Evolutionary conservation across 2,113 vertebrate genomes (phyloP).

Genomic region (Pantherophis guttatus): DNA sequence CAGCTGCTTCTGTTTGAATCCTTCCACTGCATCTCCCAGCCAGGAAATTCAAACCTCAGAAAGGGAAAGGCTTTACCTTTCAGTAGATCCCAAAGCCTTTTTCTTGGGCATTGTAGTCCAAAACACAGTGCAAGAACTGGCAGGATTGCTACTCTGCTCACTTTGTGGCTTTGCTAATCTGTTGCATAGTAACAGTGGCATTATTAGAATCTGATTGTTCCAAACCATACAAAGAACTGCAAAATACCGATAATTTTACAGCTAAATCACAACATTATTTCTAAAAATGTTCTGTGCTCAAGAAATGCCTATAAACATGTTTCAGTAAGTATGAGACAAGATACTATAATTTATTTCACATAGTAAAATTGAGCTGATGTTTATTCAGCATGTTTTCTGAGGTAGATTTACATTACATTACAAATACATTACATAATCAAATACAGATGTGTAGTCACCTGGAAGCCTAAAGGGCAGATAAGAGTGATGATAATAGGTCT

Average conservation of each 20-base stretch:
- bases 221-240: conserved; percentile 45
- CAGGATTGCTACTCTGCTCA: conserved; percentile 34
- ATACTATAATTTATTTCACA: background rate
- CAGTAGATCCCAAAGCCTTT: conserved; percentile 18
- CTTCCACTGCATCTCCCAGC: no score
- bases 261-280: conserved; percentile 37
- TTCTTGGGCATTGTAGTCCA: conserved; percentile 27
- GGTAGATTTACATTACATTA: background rate
- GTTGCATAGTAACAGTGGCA: conserved; percentile 43
- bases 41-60: no score
- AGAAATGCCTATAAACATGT: background rate
- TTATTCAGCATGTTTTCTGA: background rate
- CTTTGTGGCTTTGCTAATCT: conserved; percentile 56
- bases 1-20: no score
- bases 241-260: conserved; percentile 31
- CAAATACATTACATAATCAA: background rate
- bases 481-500: background rate
- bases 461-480: background rate
- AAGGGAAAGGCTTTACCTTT: no score
- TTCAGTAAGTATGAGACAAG: background rate
- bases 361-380: background rate
- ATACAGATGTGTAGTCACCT: background rate
- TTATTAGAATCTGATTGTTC: conserved; percentile 44
- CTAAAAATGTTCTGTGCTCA: background rate
- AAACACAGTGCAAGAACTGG: conserved; percentile 37